Conservation (phyloP, 2,113 vertebrate species). For the Chinchilla lanigera region DNA sequence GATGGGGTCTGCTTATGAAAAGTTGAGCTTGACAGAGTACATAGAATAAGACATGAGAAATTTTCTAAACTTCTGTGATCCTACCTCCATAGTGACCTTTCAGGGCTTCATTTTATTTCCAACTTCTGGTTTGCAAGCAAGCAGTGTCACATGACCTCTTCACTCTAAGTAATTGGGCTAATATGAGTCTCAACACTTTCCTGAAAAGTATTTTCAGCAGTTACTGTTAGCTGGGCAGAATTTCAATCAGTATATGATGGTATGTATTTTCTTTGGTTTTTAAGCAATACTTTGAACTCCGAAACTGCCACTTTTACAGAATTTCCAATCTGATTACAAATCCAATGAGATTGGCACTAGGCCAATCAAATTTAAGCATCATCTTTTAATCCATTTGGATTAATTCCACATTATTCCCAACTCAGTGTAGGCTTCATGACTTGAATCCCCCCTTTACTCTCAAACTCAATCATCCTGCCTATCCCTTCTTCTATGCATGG, state of each 20-base stretch:
- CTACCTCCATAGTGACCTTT: not conserved
- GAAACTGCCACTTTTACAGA: not conserved
- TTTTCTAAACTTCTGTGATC: not conserved
- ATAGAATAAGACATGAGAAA: not conserved
- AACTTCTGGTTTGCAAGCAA: not conserved
- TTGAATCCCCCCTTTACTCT: not conserved
- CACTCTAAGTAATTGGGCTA: not conserved
- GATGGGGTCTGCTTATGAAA: not conserved
- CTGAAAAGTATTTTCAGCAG: conserved; percentile 16
- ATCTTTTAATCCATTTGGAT: conserved; percentile 21
- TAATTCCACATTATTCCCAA: not conserved
- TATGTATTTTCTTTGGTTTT: conserved; percentile 39
- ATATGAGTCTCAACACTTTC: not conserved
- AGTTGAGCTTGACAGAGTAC: not conserved
- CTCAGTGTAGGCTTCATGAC: not conserved
- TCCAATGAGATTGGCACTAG: conserved; percentile 2
- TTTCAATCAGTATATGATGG: not conserved
- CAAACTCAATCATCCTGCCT: not conserved
- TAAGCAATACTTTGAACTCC: conserved; percentile 27
- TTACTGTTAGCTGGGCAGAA: not conserved
- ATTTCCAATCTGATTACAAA: not conserved
- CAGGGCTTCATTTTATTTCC: not conserved
- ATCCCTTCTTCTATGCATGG: not conserved
- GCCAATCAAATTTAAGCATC: conserved; percentile 6
- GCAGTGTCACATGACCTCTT: not conserved